A percentile compares a stretch with the other conserved stretches of the same genome.
Conservation (phyloP, 2,797 vertebrate species). For the Oceanodroma leucorhoa region DNA sequence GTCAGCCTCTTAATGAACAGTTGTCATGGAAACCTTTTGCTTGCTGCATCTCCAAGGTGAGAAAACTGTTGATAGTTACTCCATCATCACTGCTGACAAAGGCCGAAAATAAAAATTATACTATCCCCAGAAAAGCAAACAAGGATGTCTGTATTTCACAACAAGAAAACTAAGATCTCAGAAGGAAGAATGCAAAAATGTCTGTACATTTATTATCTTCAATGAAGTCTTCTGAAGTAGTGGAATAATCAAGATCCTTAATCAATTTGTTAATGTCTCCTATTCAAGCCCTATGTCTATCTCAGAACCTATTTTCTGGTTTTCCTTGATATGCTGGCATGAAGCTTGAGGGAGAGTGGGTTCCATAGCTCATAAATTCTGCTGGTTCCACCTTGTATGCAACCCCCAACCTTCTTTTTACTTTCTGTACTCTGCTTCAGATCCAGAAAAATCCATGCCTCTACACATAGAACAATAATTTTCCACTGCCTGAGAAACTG, state of each 20-base stretch:
- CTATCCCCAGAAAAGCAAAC: background rate
- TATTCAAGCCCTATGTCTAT: background rate
- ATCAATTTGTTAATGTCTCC: background rate
- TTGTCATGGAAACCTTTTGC: conserved; percentile 67
- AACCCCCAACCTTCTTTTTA: background rate
- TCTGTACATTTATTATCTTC: background rate
- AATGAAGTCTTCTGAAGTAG: background rate
- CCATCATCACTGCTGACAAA: background rate
- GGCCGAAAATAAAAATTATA: background rate
- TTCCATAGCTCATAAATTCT: background rate
- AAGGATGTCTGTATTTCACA: background rate
- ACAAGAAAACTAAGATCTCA: conserved; percentile 11
- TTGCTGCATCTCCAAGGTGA: conserved; percentile 46
- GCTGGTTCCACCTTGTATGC: background rate
- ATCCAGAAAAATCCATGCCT: background rate
- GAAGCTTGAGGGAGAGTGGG: background rate
- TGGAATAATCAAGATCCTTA: background rate
- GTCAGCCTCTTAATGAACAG: conserved; percentile 42
- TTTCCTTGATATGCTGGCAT: background rate
- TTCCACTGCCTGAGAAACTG: background rate
- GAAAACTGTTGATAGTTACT: conserved; percentile 1
- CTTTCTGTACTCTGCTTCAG: background rate
- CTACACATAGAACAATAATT: background rate
- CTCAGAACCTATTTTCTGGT: background rate
- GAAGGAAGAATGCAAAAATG: background rate